Evolutionary conservation across 2,797 vertebrate species (phyloP), one percentile per base, ranked within the genome.

Genomic region (Acridotheres tristis): DNA sequence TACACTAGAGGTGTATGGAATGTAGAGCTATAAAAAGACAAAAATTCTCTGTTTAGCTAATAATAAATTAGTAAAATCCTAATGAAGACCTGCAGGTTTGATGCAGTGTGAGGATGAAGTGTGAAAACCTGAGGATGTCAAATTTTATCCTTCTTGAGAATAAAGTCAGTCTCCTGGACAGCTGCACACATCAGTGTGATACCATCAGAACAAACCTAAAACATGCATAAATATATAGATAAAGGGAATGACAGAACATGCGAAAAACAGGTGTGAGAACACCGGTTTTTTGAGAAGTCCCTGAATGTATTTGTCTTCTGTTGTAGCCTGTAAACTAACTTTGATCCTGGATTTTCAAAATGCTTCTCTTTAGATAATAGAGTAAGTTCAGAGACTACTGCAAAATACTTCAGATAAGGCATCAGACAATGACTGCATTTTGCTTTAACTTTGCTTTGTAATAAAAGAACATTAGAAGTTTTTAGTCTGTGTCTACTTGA

Each of bases 1-100:
- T 54, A 58, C 12, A 23, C 11, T 45, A 43, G 18, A 47, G 1
- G 1, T 9, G 1, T 22, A 71, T 5, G 21, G 13, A 11, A 5
- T n/a, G 84, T 40, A 65, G 21, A 83, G n/a, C 5, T 59, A 48
- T 2, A 36, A 16, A 10, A 55, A 67, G 12, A 10, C 10, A 36
- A 29, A 7, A 51, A 74, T 16, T 16, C 19, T 48, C n/a, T 29
- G 6, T 45, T 84, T 51, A 59, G 23, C 7, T 53, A 63, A n/a
- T 11, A 45, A 10, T 19, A 80, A 83, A 0, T 7, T 38, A 59
- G 10, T 18, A 84, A 74, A 51, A 63, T 54, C 32, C 43, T 12
- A 63, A 3, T 11, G 9, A 30, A 86, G 65, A 53, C 9, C 14
- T 18, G 2, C 11, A 42, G 30, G 3, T 6, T 9, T 62, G 17